Base-by-base conservation (phyloP, 2,113 vertebrate genomes). In the Clarias gariepinus region DNA sequence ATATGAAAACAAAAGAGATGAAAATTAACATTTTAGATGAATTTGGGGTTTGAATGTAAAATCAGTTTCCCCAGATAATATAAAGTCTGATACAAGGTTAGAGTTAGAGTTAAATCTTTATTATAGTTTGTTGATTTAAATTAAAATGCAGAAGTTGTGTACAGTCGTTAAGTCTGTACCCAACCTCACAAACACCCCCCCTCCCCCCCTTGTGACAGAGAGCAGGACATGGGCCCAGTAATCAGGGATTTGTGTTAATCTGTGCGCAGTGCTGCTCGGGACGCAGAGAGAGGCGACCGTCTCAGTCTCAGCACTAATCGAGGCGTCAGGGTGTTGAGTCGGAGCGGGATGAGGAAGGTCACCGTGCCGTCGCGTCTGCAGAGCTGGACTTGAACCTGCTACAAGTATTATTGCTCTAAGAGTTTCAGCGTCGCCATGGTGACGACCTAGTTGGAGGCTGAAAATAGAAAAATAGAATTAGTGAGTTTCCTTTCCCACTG, bases 231-330 rank as follows among this genome's bases (percentile, higher is more conserved):
- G 60, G 61, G n/a, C 13, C 16, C 47, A 28, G 47, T 86, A 63
- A 77, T 64, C 41, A 7, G 79, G 87, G 88, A 88, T 88, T 87
- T 82, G 61, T 57, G 25, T 41, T 90, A 90, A 90, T 90, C 89
- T 85, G 82, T 63, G 73, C 81, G 83, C 79, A 74, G 7, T 73
- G 41, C 8, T 21, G 78, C 10, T 80, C 30, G 11, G 3, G 25
- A 15, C 33, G 18, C 69, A 73, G 41, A 13, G 21, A 41, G 19
- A 47, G 1, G 4, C 21, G 12, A 1, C 4, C 41, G 13, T 28
- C 47, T 7, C 47, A 36, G 28, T 23, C 10, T 61, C 18, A 21
- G 1, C 78, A 36, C 1, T 23, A 3, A 33, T 0, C 4, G 21
- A 33, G 1, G 77, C 30, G 53, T 57, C n/a, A 19, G 73, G 7